Percentiles rank a stretch among this genome's conserved stretches.
These are phyloP conservation scores for Camponotus floridanus DNA, from an alignment of 1,140 invertebrate genomes.

Conservation along the genomic window DNA sequence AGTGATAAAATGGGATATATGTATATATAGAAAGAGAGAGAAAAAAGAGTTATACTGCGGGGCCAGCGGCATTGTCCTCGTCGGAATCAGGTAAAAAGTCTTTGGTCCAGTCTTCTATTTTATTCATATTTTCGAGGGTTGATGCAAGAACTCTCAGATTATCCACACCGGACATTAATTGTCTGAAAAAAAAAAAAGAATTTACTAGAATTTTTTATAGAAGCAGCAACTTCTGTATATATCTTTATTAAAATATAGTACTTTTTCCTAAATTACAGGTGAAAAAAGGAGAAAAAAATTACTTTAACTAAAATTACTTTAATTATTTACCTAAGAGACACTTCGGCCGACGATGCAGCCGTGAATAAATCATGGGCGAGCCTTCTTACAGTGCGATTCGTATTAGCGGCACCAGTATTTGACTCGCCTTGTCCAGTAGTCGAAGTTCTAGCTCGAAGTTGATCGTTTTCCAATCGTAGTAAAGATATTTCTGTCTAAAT, in stretches of 20 bases:
- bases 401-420: constrained; percentile 72
- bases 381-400: constrained; percentile 80
- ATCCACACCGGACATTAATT: constrained; percentile 89
- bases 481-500: constrained; percentile 84
- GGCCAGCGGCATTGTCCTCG: constrained; percentile 85
- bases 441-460: constrained; percentile 79
- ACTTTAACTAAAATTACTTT: not conserved
- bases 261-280: not conserved
- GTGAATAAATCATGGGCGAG: constrained; percentile 87
- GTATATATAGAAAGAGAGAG: constrained; percentile 13
- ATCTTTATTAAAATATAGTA: not conserved
- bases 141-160: constrained; percentile 89
- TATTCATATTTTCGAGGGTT: constrained; percentile 87
- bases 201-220: not conserved
- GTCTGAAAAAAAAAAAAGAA: constrained; percentile 83
- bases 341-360: constrained; percentile 89
- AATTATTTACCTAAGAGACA: constrained; percentile 87
- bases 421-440: constrained; percentile 75
- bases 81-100: constrained; percentile 86
- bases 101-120: constrained; percentile 87
- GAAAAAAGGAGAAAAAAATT: not conserved
- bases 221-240: not conserved
- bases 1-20: constrained; percentile 40
- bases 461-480: constrained; percentile 84
- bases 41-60: constrained; percentile 81